Conservation (phyloP, 1,140 invertebrate genomes). For the Phthorimaea operculella region DNA sequence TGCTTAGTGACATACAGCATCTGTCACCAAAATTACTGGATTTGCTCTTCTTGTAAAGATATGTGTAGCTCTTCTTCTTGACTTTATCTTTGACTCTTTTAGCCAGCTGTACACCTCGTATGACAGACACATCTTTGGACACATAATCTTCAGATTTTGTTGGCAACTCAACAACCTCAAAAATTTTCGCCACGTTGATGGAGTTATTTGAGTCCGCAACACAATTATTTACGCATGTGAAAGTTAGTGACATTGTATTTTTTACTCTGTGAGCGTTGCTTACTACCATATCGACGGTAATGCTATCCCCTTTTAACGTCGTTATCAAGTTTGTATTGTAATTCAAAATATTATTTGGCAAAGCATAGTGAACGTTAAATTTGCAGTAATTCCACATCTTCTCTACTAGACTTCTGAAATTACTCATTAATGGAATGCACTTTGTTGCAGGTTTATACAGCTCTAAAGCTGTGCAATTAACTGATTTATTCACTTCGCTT, state of each 20-base stretch:
- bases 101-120: too few relatives aligned
- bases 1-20: conserved; percentile 26
- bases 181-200: too few relatives aligned
- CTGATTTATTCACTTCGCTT: background rate
- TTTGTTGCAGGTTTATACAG: background rate
- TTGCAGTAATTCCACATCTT: background rate
- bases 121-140: too few relatives aligned
- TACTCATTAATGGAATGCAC: background rate
- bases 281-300: too few relatives aligned
- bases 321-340: too few relatives aligned
- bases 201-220: too few relatives aligned
- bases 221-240: too few relatives aligned
- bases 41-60: conserved; percentile 48
- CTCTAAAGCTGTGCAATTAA: background rate
- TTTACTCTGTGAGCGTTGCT: too few relatives aligned
- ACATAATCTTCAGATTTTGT: too few relatives aligned
- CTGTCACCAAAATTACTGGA: conserved; percentile 31
- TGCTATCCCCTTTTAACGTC: too few relatives aligned
- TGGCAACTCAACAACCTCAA: too few relatives aligned
- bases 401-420: background rate
- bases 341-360: background rate
- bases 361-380: background rate
- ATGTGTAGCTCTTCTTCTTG: conserved; percentile 27
- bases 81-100: background rate
- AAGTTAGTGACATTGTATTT: too few relatives aligned